Conservation (phyloP, 2,797 vertebrate genomes). For the Sebastes matsubarae region DNA sequence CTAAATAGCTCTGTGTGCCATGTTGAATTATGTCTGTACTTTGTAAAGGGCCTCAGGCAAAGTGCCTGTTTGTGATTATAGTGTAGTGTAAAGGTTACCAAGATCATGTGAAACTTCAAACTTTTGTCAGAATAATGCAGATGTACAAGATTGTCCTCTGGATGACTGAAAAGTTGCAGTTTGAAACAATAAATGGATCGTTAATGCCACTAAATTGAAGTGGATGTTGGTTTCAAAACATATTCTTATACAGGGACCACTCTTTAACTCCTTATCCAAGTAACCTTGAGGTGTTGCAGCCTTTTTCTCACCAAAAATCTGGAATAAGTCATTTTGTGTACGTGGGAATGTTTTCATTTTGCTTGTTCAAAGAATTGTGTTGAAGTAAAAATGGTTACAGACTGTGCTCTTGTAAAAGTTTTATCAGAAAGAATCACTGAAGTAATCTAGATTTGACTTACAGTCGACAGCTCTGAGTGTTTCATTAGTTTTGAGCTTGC, state of each 20-base stretch:
- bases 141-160: conserved; percentile 44
- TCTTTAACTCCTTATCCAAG: not conserved
- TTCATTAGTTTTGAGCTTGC: conserved; percentile 12
- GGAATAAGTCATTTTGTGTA: conserved; percentile 23
- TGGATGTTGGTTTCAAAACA: not conserved
- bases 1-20: conserved; percentile 43
- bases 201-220: conserved; percentile 8
- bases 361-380: conserved; percentile 24
- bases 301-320: conserved; percentile 16
- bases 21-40: conserved; percentile 56
- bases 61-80: conserved; percentile 74
- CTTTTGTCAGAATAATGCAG: conserved; percentile 44
- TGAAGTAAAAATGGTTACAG: conserved; percentile 8
- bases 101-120: conserved; percentile 64
- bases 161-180: conserved; percentile 27
- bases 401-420: not conserved
- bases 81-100: conserved; percentile 33
- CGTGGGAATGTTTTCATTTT: not conserved
- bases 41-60: conserved; percentile 33
- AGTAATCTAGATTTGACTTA: conserved; percentile 7
- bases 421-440: not conserved
- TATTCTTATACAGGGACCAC: not conserved
- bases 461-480: not conserved
- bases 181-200: conserved; percentile 23
- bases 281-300: not conserved